Evolutionary conservation across 2,888 invertebrate species (phyloP).

Genomic region (Spodoptera exigua): DNA sequence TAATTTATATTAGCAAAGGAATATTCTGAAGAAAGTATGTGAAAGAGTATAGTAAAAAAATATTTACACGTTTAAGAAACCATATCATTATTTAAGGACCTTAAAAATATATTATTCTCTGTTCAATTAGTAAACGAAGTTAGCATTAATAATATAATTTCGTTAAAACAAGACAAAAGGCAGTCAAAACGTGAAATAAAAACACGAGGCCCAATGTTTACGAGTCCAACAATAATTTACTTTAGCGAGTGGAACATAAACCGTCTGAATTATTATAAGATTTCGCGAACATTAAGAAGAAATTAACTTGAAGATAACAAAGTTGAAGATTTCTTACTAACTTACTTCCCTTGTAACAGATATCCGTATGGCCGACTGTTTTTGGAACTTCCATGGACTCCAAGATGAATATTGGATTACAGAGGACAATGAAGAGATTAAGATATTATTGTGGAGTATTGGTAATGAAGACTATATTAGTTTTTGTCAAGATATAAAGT

Average conservation of each 20-base stretch:
- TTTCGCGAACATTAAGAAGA: constrained; percentile 46
- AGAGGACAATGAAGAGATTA: background rate
- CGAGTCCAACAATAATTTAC: constrained; percentile 45
- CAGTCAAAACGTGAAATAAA: constrained; percentile 42
- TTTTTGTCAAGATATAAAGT: no score
- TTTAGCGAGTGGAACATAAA: constrained; percentile 40
- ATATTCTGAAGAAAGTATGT: no score
- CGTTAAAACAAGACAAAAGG: constrained; percentile 24
- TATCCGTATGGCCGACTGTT: constrained; percentile 20
- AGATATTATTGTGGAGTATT: no score
- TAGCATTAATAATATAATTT: constrained; percentile 22
- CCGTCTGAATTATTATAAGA: constrained; percentile 50
- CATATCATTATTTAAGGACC: no score
- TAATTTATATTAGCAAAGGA: no score
- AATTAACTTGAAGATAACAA: constrained; percentile 54
- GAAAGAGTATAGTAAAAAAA: no score
- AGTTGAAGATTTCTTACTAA: constrained; percentile 40
- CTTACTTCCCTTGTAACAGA: constrained; percentile 24
- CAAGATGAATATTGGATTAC: constrained; percentile 21
- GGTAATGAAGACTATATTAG: no score
- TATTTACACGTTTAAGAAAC: no score
- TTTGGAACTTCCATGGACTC: constrained; percentile 13
- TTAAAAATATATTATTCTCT: background rate
- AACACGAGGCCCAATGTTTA: constrained; percentile 42
- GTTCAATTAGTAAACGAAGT: constrained; percentile 20